phyloP scores from a whole-genome alignment of 2,888 invertebrate species.

The Ischnura elegans region DNA sequence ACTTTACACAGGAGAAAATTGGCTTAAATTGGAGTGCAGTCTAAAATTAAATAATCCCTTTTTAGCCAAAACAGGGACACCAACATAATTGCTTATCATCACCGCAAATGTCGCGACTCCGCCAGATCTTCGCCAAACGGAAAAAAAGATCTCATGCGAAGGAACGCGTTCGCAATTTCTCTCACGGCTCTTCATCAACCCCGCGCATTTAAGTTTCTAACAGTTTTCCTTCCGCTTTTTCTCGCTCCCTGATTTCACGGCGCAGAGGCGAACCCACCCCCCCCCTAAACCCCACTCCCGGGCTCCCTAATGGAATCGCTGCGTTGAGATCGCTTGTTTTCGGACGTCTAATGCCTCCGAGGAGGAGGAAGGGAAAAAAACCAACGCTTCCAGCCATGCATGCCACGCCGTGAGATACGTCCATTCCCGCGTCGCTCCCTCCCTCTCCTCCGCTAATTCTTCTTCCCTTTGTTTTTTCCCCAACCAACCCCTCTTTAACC shows the following conservation, averaged over 20 bases:
- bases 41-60: no score
- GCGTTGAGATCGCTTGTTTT: not conserved
- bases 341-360: not conserved
- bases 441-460: not conserved
- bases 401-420: not conserved
- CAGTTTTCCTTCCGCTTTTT: not conserved
- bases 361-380: not conserved
- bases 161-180: not conserved
- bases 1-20: no score
- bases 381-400: not conserved
- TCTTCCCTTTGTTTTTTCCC: not conserved
- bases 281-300: not conserved
- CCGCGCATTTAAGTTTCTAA: not conserved
- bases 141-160: not conserved
- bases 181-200: not conserved
- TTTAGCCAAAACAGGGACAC: not conserved
- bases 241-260: not conserved
- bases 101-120: not conserved
- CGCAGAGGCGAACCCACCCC: no score
- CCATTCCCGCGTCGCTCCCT: not conserved
- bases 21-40: no score
- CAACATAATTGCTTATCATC: not conserved
- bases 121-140: not conserved
- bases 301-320: not conserved
- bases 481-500: no score